Base-by-base conservation (phyloP, 2,797 vertebrate species). In the Avahi laniger region DNA sequence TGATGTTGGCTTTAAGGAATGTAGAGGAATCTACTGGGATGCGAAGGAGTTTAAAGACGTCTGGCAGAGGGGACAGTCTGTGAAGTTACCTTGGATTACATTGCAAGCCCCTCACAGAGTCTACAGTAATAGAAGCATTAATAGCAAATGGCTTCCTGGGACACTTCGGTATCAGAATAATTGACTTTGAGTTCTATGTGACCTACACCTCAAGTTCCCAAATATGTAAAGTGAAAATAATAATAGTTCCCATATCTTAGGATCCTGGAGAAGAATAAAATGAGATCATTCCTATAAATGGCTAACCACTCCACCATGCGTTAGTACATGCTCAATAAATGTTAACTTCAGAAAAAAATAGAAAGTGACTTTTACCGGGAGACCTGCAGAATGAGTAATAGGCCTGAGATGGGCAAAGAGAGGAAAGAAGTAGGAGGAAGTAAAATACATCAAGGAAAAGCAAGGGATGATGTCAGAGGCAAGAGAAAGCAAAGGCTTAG, bases 281-380 rank as follows among this genome's bases (percentile, higher is more conserved):
- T 24, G 50, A 92, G 43, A 41, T 61, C 7, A 76, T 43, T 46
- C 63, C 20, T 35, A 57, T 38, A 61, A 57, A 59, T 7, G 13
- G 22, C n/a, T 67, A 72, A 63, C n/a, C 5, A 79, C 10, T 33
- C 17, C 17, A 2, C 41, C 18, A 14, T 12, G 13, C 67, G 38
- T 2, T 17, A 83, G 69, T 61, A 48, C 38, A 10, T 59, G 65
- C 52, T 43, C 41, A 73, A 48, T 84, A 65, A 38, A 75, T 2
- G 11, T 15, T 82, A 65, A 12, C 65, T 73, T 46, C 63, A 52
- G 54, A 35, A n/a, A 83, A 70, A 69, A 57, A 33, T 33, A 69
- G 78, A 52, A 75, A 72, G n/a, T 54, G 72, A 61, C 70, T 70
- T 93, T 84, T 24, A 20, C 20, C n/a, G 88, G 69, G 57, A 88